A percentile compares a stretch with the other conserved stretches of the same genome.
Evolutionary conservation across 2,113 vertebrate genomes (phyloP).

Genomic region (Ptyas mucosa): DNA sequence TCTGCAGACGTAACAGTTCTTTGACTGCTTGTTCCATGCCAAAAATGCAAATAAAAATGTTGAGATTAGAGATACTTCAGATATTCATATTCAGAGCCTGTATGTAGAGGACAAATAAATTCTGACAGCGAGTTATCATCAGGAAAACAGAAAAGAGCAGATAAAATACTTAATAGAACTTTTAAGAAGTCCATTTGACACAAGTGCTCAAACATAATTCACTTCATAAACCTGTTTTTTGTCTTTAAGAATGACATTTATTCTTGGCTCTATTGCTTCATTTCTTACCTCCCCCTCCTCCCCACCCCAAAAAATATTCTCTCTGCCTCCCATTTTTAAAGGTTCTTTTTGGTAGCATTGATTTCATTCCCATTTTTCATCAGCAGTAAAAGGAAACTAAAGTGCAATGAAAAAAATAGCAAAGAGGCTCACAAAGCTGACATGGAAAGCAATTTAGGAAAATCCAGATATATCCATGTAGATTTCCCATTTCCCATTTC

Average conservation of each 20-base stretch:
- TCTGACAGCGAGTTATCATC: conserved; percentile 50
- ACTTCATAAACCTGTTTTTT: neutral
- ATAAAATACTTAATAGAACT: conserved; percentile 51
- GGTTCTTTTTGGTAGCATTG: neutral
- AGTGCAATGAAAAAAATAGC: neutral
- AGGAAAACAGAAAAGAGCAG: conserved; percentile 30
- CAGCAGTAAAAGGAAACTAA: neutral
- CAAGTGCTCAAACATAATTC: conserved; percentile 20
- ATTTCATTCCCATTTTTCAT: neutral
- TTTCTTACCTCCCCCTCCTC: neutral
- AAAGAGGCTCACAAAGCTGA: neutral
- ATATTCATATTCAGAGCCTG: conserved; percentile 39
- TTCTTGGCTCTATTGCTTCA: neutral
- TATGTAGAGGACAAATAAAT: conserved; percentile 49
- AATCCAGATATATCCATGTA: neutral
- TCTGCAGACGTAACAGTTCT: conserved; percentile 4
- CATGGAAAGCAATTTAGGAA: neutral
- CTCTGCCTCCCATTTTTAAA: neutral
- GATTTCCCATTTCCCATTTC: neutral
- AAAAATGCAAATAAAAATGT: conserved; percentile 48
- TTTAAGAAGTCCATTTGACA: conserved; percentile 43
- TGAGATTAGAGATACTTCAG: conserved; percentile 38
- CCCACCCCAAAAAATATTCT: neutral
- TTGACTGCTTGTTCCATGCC: conserved; percentile 11
- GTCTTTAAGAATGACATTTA: conserved; percentile 13